Percentiles rank a stretch among this genome's conserved stretches.
phyloP scores from a whole-genome alignment of 2,113 vertebrate genomes.

The Machaerirhynchus nigripectus region DNA sequence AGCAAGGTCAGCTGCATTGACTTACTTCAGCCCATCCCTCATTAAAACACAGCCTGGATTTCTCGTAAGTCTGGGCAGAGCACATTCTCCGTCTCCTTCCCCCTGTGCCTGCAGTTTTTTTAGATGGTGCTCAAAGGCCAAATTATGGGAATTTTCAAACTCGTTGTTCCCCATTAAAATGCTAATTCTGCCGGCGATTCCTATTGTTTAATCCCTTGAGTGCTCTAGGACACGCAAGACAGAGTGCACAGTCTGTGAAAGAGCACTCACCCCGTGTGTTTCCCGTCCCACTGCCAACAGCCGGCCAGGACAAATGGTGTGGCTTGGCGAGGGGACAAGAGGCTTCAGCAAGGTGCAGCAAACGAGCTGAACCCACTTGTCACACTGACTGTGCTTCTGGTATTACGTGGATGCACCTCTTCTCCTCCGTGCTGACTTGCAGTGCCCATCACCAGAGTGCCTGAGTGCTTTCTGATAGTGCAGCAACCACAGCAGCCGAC shows the following conservation, averaged over 20 bases:
- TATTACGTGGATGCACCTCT: not conserved
- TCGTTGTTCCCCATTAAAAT: constrained; percentile 68
- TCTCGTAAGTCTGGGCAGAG: constrained; percentile 35
- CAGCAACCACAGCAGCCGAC: not conserved
- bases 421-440: not conserved
- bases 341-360: not conserved
- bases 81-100: not conserved
- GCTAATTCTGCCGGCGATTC: constrained; percentile 62
- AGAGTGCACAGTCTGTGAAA: constrained; percentile 15
- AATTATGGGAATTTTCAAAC: constrained; percentile 61
- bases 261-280: not conserved
- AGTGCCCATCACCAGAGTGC: not conserved
- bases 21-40: constrained; percentile 43
- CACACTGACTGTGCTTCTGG: not conserved
- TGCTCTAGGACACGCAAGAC: constrained; percentile 49
- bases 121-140: constrained; percentile 42
- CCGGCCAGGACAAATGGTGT: not conserved
- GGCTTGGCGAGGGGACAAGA: not conserved
- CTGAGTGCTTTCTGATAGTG: not conserved
- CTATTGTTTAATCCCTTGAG: constrained; percentile 58
- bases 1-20: constrained; percentile 58
- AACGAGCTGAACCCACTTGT: not conserved
- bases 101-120: constrained; percentile 3
- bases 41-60: constrained; percentile 54
- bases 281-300: not conserved